Evolutionary conservation across 2,113 vertebrate genomes (phyloP), one percentile per base, ranked within the genome.

Genomic region (Cochlearius cochlearius): DNA sequence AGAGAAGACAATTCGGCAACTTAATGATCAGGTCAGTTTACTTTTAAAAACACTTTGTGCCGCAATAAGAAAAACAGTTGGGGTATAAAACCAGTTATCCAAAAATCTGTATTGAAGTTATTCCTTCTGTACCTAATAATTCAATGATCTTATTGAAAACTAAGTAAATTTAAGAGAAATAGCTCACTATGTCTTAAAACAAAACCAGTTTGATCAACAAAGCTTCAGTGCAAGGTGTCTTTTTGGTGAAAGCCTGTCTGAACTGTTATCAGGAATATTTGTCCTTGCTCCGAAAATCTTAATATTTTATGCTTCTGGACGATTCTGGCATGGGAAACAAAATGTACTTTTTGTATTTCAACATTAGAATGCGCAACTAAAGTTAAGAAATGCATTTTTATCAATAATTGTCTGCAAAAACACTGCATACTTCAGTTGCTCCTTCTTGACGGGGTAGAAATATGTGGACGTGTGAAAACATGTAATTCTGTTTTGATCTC

Each of bases 1-100:
- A 58, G 99, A 99, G 98, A 99, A 99, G 98, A 99, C 99, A 93
- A 99, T 99, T 95, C 96, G 99, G 27, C 99, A 99, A 72, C 98
- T 99, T 77, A 99, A 99, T 45, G 99, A 99, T 98, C 99, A 99
- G 99, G 99, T 99, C 95, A 89, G 95, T 96, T 91, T 50, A 90
- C 41, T 63, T 63, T 66, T 88, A 50, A 64, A 68, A 86, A 12
- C 9, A 9, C 13, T 52, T 71, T 1, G 1, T 76, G 20, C 15
- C 0, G 0, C 53, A 53, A 12, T 55, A 67, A 74, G 11, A 7
- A 47, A 68, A 66, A 90, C 3, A n/a, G 9, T 60, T 67, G 27
- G 11, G 8, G 1, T 73, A 19, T 53, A 77, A 49, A 68, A 26
- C 27, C 30, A 67, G 27, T 59, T 86, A 77, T n/a, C 36, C 17